Percentiles rank a stretch among this genome's conserved stretches.
These are phyloP conservation scores for Hylaea fasciaria DNA, from an alignment of 2,888 invertebrate genomes.

Conservation along the genomic window DNA sequence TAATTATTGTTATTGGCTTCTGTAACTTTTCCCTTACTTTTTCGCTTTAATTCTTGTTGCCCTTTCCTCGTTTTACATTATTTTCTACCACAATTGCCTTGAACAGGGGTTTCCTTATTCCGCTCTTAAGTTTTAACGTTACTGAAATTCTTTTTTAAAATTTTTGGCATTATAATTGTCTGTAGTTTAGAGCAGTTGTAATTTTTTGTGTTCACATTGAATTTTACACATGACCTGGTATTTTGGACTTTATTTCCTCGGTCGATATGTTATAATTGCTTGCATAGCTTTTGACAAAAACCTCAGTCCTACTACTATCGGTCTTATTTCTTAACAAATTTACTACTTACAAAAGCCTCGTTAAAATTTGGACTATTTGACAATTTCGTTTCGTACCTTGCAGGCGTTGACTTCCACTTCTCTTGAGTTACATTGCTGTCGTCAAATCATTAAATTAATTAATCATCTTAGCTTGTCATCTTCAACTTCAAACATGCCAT, in stretches of 20 bases:
- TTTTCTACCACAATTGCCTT: constrained; percentile 9
- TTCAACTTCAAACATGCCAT: constrained; percentile 4
- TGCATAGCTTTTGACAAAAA: too few relatives aligned
- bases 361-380: not conserved
- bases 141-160: not conserved
- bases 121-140: not conserved
- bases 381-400: not conserved
- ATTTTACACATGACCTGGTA: too few relatives aligned
- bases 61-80: constrained; percentile 14
- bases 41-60: constrained; percentile 4
- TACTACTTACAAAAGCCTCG: too few relatives aligned
- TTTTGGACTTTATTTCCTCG: not conserved
- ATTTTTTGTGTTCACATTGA: too few relatives aligned
- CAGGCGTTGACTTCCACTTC: constrained; percentile 6
- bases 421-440: constrained; percentile 6
- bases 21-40: constrained; percentile 6
- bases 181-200: too few relatives aligned
- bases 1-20: constrained; percentile 20
- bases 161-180: too few relatives aligned
- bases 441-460: constrained; percentile 7
- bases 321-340: too few relatives aligned
- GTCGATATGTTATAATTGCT: too few relatives aligned
- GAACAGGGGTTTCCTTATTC: constrained; percentile 9
- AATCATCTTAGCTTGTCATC: constrained; percentile 9
- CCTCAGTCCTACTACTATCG: too few relatives aligned